Evolutionary conservation across 1,140 invertebrate species (phyloP).

Genomic region (Papilio polyxenes): DNA sequence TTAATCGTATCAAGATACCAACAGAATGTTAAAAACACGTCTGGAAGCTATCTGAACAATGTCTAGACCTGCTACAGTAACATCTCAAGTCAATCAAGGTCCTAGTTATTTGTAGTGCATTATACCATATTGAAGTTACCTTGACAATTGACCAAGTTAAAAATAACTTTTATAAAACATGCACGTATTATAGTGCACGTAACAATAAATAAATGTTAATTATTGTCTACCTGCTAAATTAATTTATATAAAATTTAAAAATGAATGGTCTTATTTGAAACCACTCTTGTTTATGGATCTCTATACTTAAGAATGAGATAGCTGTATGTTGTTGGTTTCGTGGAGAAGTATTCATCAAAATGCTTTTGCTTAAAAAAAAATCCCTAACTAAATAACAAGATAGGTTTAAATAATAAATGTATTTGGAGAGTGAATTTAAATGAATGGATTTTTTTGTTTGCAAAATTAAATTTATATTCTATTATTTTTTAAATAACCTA

Average conservation of each 20-base stretch:
- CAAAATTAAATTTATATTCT: background rate
- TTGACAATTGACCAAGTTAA: slow-evolving; percentile 23
- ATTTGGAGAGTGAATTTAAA: background rate
- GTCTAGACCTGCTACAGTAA: too few species aligned
- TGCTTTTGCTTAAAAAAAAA: background rate
- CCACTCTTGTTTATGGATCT: background rate
- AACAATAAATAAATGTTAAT: background rate
- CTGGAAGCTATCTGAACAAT: too few species aligned
- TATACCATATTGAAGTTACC: background rate
- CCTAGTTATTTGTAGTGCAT: background rate
- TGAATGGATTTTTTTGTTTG: background rate
- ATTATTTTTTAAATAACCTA: background rate
- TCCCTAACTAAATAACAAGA: background rate
- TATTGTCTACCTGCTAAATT: slow-evolving; percentile 1
- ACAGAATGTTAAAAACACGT: too few species aligned
- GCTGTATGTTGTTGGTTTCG: background rate
- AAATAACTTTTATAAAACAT: background rate
- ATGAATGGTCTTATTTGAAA: background rate
- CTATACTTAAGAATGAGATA: background rate
- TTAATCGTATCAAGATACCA: too few species aligned
- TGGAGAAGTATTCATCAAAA: background rate
- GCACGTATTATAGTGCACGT: background rate
- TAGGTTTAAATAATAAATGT: background rate
- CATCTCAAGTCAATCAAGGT: background rate
- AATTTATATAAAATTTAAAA: background rate